Evolutionary conservation across 2,113 vertebrate species (phyloP).

Genomic region (Pimephales promelas): DNA sequence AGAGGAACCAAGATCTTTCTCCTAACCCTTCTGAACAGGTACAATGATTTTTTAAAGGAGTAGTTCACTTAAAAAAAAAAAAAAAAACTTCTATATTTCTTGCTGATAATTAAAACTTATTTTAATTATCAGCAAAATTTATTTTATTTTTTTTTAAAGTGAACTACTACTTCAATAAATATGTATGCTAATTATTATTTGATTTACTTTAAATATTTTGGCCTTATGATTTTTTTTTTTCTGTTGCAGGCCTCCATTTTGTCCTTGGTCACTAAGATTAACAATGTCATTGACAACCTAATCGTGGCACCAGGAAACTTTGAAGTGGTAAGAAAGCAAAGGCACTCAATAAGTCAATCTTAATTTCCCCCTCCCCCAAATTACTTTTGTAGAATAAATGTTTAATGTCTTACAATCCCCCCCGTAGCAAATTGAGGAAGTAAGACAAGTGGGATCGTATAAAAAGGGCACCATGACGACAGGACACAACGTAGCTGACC

Average conservation of each 20-base stretch:
- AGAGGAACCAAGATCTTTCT: conserved; percentile 94
- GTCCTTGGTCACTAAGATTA: conserved; percentile 97
- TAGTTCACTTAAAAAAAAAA: no score
- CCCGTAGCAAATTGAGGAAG: conserved; percentile 95
- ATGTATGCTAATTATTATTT: neutral
- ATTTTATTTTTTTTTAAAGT: no score
- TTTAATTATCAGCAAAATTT: no score
- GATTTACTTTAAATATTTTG: neutral
- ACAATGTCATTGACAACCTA: conserved; percentile 96
- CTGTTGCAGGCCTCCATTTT: conserved; percentile 89
- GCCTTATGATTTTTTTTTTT: conserved; percentile 8
- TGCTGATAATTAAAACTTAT: no score
- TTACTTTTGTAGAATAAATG: neutral
- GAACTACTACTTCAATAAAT: no score
- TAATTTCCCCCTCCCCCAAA: neutral
- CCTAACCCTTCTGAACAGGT: conserved; percentile 93
- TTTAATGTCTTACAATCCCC: neutral
- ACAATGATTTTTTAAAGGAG: neutral
- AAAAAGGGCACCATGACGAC: conserved; percentile 98
- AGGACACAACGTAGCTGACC: conserved; percentile 93
- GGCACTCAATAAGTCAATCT: neutral
- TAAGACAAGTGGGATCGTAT: conserved; percentile 96
- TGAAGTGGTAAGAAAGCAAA: conserved; percentile 88
- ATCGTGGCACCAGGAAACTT: conserved; percentile 96
- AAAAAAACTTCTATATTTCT: no score